Evolutionary conservation across 2,113 vertebrate genomes (phyloP), one percentile per base, ranked within the genome.

Genomic region (Cariama cristata): DNA sequence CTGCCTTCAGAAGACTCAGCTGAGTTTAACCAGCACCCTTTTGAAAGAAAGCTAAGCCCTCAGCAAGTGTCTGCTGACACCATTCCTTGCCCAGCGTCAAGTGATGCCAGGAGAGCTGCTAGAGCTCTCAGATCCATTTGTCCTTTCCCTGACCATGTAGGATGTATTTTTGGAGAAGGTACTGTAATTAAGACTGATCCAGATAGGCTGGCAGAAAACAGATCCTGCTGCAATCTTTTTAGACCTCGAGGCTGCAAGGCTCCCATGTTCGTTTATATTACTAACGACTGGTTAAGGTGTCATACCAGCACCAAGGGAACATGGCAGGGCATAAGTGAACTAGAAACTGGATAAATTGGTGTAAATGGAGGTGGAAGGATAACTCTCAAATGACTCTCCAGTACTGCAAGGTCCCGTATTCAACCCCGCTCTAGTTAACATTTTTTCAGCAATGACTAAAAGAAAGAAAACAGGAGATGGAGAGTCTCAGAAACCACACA

Each of bases 401-500:
- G 44, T 38, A 47, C 66, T 47, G 28, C 14, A 55, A 59, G n/a
- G 28, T 85, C 40, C 56, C 66, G 8, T 60, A 52, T 0, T 2
- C 28, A 91, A 16, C 8, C 10, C 15, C 7, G 6, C 14, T 72
- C 10, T 32, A 40, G 47, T 50, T 63, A 40, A 53, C 5, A 1
- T 13, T 77, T 84, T 53, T 55, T 53, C 58, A 44, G 33, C 21
- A 38, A 24, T 35, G 38, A 56, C 56, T 68, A 56, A 52, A 72
- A 42, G 32, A 67, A 69, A 67, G 56, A 44, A 67, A 92, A 63
- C 0, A 0, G 22, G n/a, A 85, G 30, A 26, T 0, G 0, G 38
- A 23, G 42, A 75, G 9, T 52, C 59, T 64, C 64, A 81, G 88
- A 40, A 90, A 33, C 64, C 59, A 22, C 62, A 58, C 26, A 44